These are phyloP conservation scores for Lagocephalus sceleratus DNA, from an alignment of 2,797 vertebrate genomes.

Conservation along the genomic window DNA sequence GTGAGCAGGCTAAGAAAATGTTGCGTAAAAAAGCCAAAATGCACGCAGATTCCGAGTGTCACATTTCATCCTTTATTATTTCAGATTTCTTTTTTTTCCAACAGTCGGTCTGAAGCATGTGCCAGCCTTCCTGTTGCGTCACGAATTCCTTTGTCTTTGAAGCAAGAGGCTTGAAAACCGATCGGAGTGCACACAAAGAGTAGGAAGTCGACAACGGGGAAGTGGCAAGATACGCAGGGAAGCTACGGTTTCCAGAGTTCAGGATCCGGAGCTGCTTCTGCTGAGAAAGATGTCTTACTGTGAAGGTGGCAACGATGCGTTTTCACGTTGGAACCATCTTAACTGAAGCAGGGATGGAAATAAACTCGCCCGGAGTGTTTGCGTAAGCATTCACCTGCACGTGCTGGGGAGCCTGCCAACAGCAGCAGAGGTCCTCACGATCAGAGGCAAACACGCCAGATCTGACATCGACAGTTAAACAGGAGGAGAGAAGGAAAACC, in stretches of 20 bases:
- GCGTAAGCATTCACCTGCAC: slow-evolving; percentile 20
- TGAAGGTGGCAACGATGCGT: not conserved
- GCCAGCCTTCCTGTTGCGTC: slow-evolving; percentile 17
- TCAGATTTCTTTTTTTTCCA: not conserved
- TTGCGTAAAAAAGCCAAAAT: not conserved
- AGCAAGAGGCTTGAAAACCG: slow-evolving; percentile 8
- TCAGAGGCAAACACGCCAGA: slow-evolving; percentile 8
- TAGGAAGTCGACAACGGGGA: slow-evolving; percentile 23
- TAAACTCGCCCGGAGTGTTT: slow-evolving; percentile 12
- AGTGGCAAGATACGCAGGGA: slow-evolving; percentile 15
- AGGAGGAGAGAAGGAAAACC: too few species aligned
- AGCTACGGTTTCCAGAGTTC: not conserved
- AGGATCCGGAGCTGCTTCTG: not conserved
- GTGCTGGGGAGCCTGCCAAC: slow-evolving; percentile 16
- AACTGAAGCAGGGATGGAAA: slow-evolving; percentile 25
- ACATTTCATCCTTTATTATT: too few species aligned
- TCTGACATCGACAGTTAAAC: not conserved
- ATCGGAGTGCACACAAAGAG: slow-evolving; percentile 7
- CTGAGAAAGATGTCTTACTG: not conserved
- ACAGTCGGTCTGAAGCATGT: not conserved
- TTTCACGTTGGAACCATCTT: not conserved
- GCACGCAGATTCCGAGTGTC: not conserved
- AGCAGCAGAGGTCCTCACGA: slow-evolving; percentile 24
- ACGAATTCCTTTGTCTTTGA: slow-evolving; percentile 5
- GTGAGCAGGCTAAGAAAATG: not conserved